A percentile compares a stretch with the other conserved stretches of the same genome.
These are phyloP conservation scores for Hydractinia symbiolongicarpus DNA, from an alignment of 30 jellyfish, hydroid and myxozoan species.

Conservation along the genomic window DNA sequence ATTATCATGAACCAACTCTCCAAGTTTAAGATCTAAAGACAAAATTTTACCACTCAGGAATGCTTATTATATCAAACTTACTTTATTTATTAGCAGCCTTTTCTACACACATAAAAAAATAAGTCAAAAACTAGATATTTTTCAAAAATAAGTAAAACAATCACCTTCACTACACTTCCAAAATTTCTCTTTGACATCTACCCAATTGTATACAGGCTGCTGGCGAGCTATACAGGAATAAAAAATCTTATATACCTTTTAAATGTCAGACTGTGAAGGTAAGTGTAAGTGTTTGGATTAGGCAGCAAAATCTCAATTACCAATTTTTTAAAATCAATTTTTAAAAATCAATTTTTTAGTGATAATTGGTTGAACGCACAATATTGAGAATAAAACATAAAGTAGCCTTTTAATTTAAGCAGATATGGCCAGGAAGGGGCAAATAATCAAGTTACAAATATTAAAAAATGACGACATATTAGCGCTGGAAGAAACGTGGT, in stretches of 20 bases:
- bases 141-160: neutral
- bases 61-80: neutral
- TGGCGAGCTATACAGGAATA: neutral
- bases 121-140: neutral
- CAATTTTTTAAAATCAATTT: no score
- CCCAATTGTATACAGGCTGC: constrained; percentile 51
- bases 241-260: neutral
- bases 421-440: no score
- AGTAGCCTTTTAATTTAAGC: no score
- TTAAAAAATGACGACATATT: no score
- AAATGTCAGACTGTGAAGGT: neutral
- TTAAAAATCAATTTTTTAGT: no score
- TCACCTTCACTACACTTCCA: constrained; percentile 28
- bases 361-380: no score
- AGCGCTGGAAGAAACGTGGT: no score
- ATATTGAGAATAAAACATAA: no score
- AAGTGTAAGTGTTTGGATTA: no score
- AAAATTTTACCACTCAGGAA: neutral
- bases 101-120: neutral
- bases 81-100: neutral
- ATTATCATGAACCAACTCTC: constrained; percentile 79
- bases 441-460: no score
- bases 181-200: constrained; percentile 43
- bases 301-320: no score
- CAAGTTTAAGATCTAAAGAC: constrained; percentile 42